Conservation (phyloP, 2,113 vertebrate species). For the Oncorhynchus gorbuscha region DNA sequence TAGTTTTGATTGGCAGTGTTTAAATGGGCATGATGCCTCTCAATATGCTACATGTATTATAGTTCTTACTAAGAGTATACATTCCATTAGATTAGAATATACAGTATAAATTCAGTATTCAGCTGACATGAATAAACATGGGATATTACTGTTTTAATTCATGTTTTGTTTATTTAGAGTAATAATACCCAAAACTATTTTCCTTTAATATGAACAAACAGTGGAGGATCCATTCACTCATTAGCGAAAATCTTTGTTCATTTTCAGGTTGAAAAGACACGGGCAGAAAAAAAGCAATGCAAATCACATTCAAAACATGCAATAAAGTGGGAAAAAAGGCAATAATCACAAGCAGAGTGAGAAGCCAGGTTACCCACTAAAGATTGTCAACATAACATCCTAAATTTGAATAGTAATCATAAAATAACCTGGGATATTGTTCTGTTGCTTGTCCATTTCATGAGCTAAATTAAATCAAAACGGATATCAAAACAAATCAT, state of each 20-base stretch:
- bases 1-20: background rate
- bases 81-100: background rate
- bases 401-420: background rate
- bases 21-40: background rate
- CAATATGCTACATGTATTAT: background rate
- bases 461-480: slow-evolving; percentile 16
- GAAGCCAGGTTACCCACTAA: slow-evolving; percentile 19
- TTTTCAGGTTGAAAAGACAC: slow-evolving; percentile 33
- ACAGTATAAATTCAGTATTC: background rate
- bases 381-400: slow-evolving; percentile 13
- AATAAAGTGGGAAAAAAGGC: slow-evolving; percentile 10
- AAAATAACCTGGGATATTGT: background rate
- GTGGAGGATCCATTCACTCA: background rate
- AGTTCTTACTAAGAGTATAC: too few relatives aligned
- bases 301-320: slow-evolving; percentile 23
- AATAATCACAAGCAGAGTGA: slow-evolving; percentile 27
- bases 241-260: background rate
- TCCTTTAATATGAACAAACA: slow-evolving; percentile 6
- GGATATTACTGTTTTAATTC: background rate
- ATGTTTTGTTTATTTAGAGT: slow-evolving; percentile 3
- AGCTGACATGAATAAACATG: background rate
- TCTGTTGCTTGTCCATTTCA: background rate
- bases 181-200: slow-evolving; percentile 16
- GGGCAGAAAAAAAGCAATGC: slow-evolving; percentile 27
- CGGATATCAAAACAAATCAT: background rate